These are phyloP conservation scores for Helleia helle DNA, from an alignment of 2,888 invertebrate genomes.

Conservation along the genomic window DNA sequence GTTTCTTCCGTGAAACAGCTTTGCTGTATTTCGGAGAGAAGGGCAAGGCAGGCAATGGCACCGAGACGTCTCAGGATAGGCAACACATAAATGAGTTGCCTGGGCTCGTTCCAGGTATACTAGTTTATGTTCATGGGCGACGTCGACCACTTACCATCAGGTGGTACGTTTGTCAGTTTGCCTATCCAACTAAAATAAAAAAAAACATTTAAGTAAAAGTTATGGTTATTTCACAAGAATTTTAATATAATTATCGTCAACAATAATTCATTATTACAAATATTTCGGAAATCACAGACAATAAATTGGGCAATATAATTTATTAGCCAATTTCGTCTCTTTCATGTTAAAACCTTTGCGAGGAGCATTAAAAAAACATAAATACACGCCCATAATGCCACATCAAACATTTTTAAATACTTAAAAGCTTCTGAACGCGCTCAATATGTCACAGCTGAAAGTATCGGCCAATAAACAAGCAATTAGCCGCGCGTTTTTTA, in stretches of 20 bases:
- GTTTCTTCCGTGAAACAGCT: too few relatives aligned
- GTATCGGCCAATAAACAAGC: constrained; percentile 37
- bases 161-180: too few relatives aligned
- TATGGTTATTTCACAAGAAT: background rate
- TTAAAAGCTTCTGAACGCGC: constrained; percentile 29
- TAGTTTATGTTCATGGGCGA: too few relatives aligned
- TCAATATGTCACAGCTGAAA: constrained; percentile 41
- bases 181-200: too few relatives aligned
- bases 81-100: too few relatives aligned
- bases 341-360: constrained; percentile 4
- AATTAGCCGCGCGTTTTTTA: constrained; percentile 33
- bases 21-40: too few relatives aligned
- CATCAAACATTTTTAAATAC: constrained; percentile 30
- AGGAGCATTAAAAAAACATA: constrained; percentile 8
- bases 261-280: constrained; percentile 1
- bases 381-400: constrained; percentile 24
- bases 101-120: too few relatives aligned
- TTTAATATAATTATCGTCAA: background rate
- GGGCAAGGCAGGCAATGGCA: too few relatives aligned
- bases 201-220: too few relatives aligned
- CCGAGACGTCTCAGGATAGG: too few relatives aligned
- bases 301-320: constrained; percentile 4
- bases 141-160: too few relatives aligned
- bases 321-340: constrained; percentile 2
- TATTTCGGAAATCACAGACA: background rate